phyloP scores from a whole-genome alignment of 2,797 vertebrate species.

The Pristis pectinata region DNA sequence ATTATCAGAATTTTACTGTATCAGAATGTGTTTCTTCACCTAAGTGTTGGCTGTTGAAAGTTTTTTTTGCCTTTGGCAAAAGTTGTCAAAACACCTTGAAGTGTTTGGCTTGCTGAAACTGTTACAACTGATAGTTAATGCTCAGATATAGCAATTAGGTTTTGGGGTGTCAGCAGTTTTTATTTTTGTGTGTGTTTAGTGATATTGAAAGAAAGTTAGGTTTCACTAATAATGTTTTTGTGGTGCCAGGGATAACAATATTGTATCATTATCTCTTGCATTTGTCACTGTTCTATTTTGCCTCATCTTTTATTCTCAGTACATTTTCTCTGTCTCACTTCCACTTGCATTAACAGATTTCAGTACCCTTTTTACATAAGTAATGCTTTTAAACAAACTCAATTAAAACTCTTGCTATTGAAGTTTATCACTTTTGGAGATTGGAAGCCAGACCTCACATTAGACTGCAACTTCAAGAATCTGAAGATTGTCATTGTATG shows the following conservation, averaged over 20 bases:
- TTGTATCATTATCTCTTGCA: conserved; percentile 44
- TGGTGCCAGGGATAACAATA: conserved; percentile 37
- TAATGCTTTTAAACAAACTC: background rate
- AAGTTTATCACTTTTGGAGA: background rate
- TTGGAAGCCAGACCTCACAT: background rate
- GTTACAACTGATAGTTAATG: background rate
- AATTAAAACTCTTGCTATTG: background rate
- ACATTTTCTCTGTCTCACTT: background rate
- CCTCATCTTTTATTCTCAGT: background rate
- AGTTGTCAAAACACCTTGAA: background rate
- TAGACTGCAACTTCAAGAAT: background rate
- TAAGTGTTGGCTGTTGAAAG: background rate
- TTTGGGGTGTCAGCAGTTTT: background rate
- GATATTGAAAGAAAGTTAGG: background rate
- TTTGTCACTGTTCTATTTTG: background rate
- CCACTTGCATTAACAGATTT: too few species aligned
- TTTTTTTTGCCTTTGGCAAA: background rate
- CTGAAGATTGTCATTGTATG: background rate
- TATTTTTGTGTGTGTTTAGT: background rate
- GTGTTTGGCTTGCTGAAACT: background rate
- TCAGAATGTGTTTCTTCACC: background rate
- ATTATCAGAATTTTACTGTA: too few species aligned
- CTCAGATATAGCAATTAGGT: background rate
- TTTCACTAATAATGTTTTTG: background rate
- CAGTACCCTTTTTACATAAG: background rate